phyloP scores from a whole-genome alignment of 1,140 invertebrate species.

The Vanessa tameamea region DNA sequence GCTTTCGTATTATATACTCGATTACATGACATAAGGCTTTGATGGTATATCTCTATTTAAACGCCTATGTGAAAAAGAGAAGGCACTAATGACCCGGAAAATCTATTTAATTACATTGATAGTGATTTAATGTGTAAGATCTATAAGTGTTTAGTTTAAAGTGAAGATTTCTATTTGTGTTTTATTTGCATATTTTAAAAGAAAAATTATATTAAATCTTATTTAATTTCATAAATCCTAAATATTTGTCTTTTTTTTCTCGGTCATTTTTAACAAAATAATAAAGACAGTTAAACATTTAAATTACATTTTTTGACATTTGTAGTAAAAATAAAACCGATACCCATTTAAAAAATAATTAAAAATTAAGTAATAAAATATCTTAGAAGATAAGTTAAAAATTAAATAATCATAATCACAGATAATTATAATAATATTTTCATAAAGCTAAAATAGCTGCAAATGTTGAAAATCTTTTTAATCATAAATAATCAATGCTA shows the following conservation, averaged over 20 bases:
- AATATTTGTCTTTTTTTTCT: no score
- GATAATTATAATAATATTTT: not conserved
- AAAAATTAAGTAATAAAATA: not conserved
- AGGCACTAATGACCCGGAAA: not conserved
- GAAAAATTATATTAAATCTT: no score
- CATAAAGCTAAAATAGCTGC: not conserved
- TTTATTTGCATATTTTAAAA: no score
- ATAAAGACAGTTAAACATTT: no score
- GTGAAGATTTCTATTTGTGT: no score
- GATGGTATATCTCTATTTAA: constrained; percentile 3
- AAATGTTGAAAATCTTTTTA: no score
- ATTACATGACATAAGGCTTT: constrained; percentile 6
- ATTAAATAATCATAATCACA: constrained; percentile 6
- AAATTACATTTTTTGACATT: no score
- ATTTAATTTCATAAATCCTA: no score
- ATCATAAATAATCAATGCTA: no score
- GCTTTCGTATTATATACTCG: constrained; percentile 13
- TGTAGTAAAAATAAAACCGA: not conserved
- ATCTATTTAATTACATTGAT: constrained; percentile 2
- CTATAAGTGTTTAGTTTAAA: no score
- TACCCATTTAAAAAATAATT: not conserved
- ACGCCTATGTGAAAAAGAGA: constrained; percentile 1
- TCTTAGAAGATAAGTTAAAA: not conserved
- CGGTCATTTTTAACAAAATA: no score
- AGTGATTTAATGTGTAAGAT: not conserved